Evolutionary conservation across 2,113 vertebrate species (phyloP).

Genomic region (Colius striatus): DNA sequence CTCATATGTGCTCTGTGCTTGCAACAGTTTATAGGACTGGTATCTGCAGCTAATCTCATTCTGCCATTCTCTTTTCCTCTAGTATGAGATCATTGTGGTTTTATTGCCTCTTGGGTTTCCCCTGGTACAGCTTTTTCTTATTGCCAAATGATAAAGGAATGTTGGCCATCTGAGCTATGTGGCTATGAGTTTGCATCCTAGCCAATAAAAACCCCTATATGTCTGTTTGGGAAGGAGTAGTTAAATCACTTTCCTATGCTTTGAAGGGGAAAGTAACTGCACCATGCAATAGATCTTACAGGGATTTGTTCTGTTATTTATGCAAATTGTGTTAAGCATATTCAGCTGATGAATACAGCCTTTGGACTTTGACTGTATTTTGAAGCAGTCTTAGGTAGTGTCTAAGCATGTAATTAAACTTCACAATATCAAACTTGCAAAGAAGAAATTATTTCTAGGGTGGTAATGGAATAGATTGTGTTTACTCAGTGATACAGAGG

Average conservation of each 20-base stretch:
- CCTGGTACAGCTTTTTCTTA: background rate
- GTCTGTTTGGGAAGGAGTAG: background rate
- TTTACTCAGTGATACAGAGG: background rate
- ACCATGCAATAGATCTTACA: background rate
- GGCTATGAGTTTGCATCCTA: background rate
- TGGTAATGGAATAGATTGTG: background rate
- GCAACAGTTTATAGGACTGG: background rate
- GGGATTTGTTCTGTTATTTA: background rate
- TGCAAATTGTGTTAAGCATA: background rate
- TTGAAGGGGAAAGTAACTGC: background rate
- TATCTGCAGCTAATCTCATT: background rate
- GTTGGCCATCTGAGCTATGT: background rate
- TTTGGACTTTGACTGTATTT: background rate
- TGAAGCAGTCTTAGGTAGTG: background rate
- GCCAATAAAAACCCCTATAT: background rate
- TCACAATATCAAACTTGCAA: background rate
- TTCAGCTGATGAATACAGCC: background rate
- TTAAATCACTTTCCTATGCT: background rate
- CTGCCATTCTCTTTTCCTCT: background rate
- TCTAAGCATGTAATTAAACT: background rate
- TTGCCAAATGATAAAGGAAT: background rate
- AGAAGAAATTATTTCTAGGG: background rate
- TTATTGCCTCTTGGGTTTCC: background rate
- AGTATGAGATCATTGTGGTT: background rate
- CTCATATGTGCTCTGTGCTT: background rate